These are phyloP conservation scores for Desmodus rotundus DNA, from an alignment of 2,113 vertebrate genomes.

Conservation along the genomic window DNA sequence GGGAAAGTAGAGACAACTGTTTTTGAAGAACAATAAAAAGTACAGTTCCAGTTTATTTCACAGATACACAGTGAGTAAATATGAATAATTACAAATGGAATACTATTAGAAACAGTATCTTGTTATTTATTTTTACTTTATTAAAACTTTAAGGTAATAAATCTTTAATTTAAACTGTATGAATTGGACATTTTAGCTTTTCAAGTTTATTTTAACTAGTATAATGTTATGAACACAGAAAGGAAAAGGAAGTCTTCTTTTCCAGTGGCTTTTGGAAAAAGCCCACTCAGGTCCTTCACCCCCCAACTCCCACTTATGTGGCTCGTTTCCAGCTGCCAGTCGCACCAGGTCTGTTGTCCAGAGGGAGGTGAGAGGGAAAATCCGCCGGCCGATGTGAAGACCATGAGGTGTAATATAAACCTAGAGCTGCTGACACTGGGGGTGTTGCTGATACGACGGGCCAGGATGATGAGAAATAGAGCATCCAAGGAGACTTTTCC, in stretches of 20 bases:
- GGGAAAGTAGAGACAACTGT: no score
- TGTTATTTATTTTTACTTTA: neutral
- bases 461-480: neutral
- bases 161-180: neutral
- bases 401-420: accelerated
- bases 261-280: neutral
- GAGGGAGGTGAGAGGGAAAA: neutral
- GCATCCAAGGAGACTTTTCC: neutral
- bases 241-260: neutral
- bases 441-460: neutral
- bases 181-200: neutral
- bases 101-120: neutral
- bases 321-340: no score
- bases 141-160: neutral
- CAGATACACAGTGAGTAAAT: neutral
- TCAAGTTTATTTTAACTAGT: neutral
- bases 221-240: neutral
- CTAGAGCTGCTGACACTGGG: neutral
- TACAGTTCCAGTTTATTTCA: neutral
- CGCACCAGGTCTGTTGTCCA: no score
- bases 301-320: no score
- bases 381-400: neutral
- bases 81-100: neutral
- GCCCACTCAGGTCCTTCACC: neutral
- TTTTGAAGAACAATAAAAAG: no score